Base-by-base conservation (phyloP, 2,113 vertebrate genomes). In the Paradisaea rubra region DNA sequence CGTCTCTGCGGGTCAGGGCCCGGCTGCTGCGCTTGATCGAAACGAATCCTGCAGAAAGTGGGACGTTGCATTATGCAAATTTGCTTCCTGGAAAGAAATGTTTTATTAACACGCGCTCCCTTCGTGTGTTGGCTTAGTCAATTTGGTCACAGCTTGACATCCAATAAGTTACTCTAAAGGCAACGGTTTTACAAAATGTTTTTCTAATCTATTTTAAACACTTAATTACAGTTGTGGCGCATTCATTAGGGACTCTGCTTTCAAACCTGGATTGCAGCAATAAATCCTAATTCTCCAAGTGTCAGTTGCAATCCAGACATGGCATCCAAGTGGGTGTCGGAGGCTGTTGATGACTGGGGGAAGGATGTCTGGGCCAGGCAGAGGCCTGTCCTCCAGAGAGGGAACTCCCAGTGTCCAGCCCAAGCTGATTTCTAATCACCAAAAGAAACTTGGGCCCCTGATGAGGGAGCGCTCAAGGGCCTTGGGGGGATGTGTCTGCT, bases 101-200 rank as follows among this genome's bases (percentile, higher is more conserved):
- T 81, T 96, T 97, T 81, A 93, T 94, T 95, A 96, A 95, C 92
- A 66, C 0, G 0, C 9, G 1, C 82, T 76, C 82, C 91, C 76
- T 84, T 53, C 92, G 74, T 44, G 88, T 53, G 90, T 83, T 85
- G 93, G 86, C 94, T 96, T 31, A 86, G 92, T 87, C 91, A 94
- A 95, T 95, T 96, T 94, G 95, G 91, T 91, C 95, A 85, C 96
- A 96, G 96, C 94, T 84, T 95, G 95, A 96, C 91, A 94, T 42
- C 88, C 85, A 90, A 3, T 65, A 80, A 95, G 92, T 76, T 85
- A 66, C 61, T 96, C 93, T 86, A 93, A 92, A 95, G 93, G 78
- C 92, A 86, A 11, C 35, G 72, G 86, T 77, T 88, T 86, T 92
- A 91, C 93, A 93, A 72, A 95, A 95, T 84, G 92, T 92, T 95